phyloP scores from a whole-genome alignment of 2,888 invertebrate species.

The Limnephilus lunatus region DNA sequence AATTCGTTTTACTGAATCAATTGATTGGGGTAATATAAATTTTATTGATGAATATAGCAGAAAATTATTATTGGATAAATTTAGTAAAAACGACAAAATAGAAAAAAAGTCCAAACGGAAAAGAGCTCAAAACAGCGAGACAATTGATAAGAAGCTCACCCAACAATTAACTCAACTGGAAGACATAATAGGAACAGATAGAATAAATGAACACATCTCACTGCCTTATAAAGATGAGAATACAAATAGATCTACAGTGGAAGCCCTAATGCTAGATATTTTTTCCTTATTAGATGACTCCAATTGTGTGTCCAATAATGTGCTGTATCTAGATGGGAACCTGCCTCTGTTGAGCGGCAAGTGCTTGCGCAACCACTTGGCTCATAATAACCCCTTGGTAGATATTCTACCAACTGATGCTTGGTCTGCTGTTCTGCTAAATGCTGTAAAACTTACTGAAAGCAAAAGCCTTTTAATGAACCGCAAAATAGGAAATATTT shows the following conservation, averaged over 20 bases:
- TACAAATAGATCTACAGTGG: neutral
- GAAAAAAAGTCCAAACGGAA: neutral
- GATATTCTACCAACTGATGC: too few relatives aligned
- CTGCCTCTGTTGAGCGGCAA: constrained; percentile 9
- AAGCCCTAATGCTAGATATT: neutral
- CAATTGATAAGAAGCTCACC: neutral
- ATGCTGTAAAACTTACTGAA: constrained; percentile 18
- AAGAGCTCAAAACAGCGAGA: neutral
- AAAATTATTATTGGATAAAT: neutral
- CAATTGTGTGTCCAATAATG: neutral
- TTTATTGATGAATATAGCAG: neutral
- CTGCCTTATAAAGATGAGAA: too few relatives aligned
- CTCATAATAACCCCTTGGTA: too few relatives aligned
- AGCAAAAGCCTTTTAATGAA: neutral
- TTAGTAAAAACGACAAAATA: neutral
- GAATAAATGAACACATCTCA: neutral
- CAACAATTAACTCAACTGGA: too few relatives aligned
- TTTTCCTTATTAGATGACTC: neutral
- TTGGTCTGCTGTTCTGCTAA: neutral
- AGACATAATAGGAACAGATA: too few relatives aligned
- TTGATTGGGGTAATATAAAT: neutral
- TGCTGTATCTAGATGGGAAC: neutral
- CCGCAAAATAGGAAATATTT: too few relatives aligned
- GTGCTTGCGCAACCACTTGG: too few relatives aligned
- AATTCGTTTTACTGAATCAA: neutral